These are phyloP conservation scores for Halichoerus grypus DNA, from an alignment of 2,113 vertebrate species.

Conservation along the genomic window DNA sequence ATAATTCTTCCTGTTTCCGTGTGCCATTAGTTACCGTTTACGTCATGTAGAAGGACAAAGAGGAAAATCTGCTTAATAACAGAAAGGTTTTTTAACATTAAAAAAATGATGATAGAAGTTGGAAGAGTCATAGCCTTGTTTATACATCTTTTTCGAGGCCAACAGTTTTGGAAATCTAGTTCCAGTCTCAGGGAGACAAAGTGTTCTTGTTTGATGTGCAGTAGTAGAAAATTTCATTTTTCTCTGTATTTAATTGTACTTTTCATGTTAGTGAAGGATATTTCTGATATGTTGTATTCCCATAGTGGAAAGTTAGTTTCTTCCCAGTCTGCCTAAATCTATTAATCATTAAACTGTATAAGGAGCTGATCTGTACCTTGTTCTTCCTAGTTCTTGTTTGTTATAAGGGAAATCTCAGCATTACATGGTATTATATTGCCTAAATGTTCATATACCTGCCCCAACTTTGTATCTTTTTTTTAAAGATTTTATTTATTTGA, in stretches of 20 bases:
- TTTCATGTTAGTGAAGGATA: background rate
- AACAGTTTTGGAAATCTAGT: background rate
- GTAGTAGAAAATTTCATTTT: background rate
- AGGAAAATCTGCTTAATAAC: background rate
- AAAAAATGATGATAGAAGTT: slow-evolving; percentile 15
- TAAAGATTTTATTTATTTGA: background rate
- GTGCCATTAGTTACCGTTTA: background rate
- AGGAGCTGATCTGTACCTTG: background rate
- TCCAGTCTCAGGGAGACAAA: background rate
- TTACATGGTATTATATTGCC: background rate
- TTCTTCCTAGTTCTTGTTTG: background rate
- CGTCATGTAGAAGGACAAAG: background rate
- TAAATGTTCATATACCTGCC: background rate
- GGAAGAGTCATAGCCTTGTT: background rate
- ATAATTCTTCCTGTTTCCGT: background rate
- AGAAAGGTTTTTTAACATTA: background rate
- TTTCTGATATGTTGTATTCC: background rate
- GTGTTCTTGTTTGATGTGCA: background rate
- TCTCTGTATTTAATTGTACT: background rate
- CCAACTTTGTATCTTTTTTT: background rate
- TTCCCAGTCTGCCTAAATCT: background rate
- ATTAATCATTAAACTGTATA: background rate
- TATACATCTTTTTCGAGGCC: background rate
- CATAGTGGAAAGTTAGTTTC: background rate
- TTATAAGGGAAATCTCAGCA: background rate